Base-by-base conservation (phyloP, 1,140 invertebrate species). In the Rhyacophila brunnea region DNA sequence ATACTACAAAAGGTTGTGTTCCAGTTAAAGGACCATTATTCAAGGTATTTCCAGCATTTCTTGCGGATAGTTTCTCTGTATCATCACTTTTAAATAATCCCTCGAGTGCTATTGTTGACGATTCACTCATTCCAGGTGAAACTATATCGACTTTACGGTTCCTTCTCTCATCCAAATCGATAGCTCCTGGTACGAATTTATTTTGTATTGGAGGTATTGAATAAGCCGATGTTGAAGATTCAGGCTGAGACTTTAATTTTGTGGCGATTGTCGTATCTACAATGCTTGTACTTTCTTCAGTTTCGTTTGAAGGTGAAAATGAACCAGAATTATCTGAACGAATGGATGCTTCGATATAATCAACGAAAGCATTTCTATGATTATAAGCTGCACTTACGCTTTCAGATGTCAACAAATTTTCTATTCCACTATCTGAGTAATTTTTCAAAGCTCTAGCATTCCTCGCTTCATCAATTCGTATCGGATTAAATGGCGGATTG, bases 81-180 rank as follows among this genome's bases (percentile, higher is more conserved):
- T 60, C 75, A 28, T 80, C 77, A 6, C 78, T 78, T 68, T 81
- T 80, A 64, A 87, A 87, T 15, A 87, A 67, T 4, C 76, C 83
- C 71, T 87, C 83, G 60, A 87, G 68, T 20, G 84, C 73, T 58
- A 87, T 81, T 5, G 84, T 86, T 0, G 84, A 85, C 1, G 81
- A 80, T 70, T 86, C 80, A 15, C 75, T 67, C 7, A 67, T 64
- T n/a, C 71, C 69, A 14, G 71, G 72, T 13, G 74, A 74, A 35
- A 75, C 66, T 35, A 73, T 61, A 43, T 76, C 71, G 62, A 71
- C 71, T 36, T 38, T 70, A 50, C 70, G 71, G 11, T 69, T 70
- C 7, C 60, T 36, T 52, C 66, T 70, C 9, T 58, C 67, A 17
- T 67, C 55, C 77, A 77, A 67, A 76, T 74, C 74, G 71, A 79